Percentiles rank a stretch among this genome's conserved stretches.
phyloP scores from a whole-genome alignment of 2,113 vertebrate genomes.

The Tinamus guttatus region DNA sequence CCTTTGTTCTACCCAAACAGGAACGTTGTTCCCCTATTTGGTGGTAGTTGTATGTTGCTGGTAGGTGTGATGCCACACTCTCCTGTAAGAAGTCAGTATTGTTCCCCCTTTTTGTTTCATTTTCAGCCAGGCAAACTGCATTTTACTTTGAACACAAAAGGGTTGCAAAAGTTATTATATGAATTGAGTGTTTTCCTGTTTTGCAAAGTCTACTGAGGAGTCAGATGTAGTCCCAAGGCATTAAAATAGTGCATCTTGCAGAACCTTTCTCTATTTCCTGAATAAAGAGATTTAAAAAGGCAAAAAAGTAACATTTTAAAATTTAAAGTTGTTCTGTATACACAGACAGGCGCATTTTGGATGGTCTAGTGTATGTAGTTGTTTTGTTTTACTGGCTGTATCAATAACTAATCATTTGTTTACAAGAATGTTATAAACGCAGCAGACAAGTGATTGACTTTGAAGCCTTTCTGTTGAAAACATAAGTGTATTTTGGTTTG shows the following conservation, averaged over 20 bases:
- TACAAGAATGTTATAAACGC: not conserved
- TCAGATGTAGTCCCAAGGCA: too few relatives aligned
- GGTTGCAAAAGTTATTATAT: too few relatives aligned
- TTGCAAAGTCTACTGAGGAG: too few relatives aligned
- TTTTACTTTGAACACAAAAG: too few relatives aligned
- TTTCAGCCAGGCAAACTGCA: too few relatives aligned
- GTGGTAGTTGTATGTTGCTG: not conserved
- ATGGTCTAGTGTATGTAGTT: not conserved
- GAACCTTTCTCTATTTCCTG: not conserved
- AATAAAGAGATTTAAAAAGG: not conserved
- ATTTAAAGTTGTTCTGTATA: not conserved
- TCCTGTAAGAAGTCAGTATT: not conserved
- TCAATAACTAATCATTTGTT: not conserved
- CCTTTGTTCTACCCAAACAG: not conserved
- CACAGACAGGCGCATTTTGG: not conserved
- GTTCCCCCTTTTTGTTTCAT: not conserved
- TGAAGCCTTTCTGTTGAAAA: not conserved
- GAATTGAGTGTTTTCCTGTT: too few relatives aligned
- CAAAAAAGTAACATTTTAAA: not conserved
- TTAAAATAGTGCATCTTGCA: too few relatives aligned
- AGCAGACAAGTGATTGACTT: not conserved
- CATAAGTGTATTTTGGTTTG: not conserved
- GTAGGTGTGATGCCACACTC: not conserved
- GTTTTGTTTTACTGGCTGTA: not conserved
- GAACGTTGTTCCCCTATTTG: not conserved